phyloP scores from a whole-genome alignment of 1,140 invertebrate species.

The Pomacea maculata region DNA sequence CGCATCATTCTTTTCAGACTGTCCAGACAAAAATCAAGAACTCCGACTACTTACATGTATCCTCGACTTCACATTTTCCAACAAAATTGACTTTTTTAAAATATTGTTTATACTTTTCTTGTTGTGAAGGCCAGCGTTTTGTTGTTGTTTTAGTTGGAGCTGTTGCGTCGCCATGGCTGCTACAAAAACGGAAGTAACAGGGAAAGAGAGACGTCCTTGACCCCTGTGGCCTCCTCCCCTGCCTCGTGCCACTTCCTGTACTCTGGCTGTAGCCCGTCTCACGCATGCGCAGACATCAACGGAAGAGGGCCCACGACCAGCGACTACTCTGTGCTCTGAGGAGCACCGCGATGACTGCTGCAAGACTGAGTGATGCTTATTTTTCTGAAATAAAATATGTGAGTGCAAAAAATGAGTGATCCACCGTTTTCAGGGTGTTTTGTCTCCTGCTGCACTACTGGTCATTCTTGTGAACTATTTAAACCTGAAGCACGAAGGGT shows the following conservation, averaged over 20 bases:
- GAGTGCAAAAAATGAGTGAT: neutral
- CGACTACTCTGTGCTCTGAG: neutral
- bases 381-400: neutral
- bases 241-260: constrained; percentile 5
- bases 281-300: neutral
- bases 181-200: constrained; percentile 19
- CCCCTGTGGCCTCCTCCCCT: constrained; percentile 20
- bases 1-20: too few relatives aligned
- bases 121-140: neutral
- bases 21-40: too few relatives aligned
- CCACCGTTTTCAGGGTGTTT: too few relatives aligned
- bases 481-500: too few relatives aligned
- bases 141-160: constrained; percentile 5
- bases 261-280: neutral
- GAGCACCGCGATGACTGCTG: neutral
- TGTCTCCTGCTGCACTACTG: too few relatives aligned
- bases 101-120: too few relatives aligned
- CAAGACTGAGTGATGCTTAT: neutral
- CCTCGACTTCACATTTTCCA: too few relatives aligned
- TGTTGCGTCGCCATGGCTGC: constrained; percentile 19
- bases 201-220: constrained; percentile 12
- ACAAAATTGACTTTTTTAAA: neutral
- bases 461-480: too few relatives aligned
- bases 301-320: neutral
- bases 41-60: too few relatives aligned